Evolutionary conservation across 2,113 vertebrate species (phyloP), one percentile per base, ranked within the genome.

Genomic region (Phalacrocorax brasilianus): DNA sequence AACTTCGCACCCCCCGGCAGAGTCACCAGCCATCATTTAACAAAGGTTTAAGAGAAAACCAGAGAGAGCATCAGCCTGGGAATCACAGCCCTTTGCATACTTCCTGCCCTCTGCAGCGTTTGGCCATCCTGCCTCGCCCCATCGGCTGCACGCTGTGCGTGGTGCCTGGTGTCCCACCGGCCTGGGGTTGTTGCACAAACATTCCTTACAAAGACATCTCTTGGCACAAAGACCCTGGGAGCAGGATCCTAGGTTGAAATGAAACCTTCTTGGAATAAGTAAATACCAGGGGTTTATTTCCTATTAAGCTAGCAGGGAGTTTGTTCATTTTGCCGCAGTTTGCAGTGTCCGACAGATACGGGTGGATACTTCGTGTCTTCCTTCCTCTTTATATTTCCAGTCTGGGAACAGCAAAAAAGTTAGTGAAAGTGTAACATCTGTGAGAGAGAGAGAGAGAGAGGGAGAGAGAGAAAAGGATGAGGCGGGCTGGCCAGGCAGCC

Each of bases 351-450:
- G 17, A 32, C 32, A 75, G 58, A 66, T 73, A 53, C 4, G 80
- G 86, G 89, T 91, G 83, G 92, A 47, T 87, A 27, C 67, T 91
- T 71, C 77, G 85, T 26, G n/a, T 85, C 58, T 95, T 92, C 95
- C 92, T 94, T 96, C 96, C 86, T 87, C 88, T 85, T 93, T 86
- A 6, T 83, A 67, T 80, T 85, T 95, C 45, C 73, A 95, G 80
- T 22, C 40, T 87, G 84, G 76, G 65, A 93, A 83, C 35, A 20
- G 76, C 65, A 81, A 72, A 84, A 68, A 66, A 72, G 61, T 75
- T 66, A n/a, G 53, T 26, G 38, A 72, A 72, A 78, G 30, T 47
- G 30, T 61, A 91, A 88, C 94, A 88, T 95, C 66, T 89, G 74
- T n/a, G 74, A 16, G 72, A 17, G 85, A 74, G 26, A 70, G 62